phyloP scores from a whole-genome alignment of 2,797 vertebrate species.

The Phalloptychus januarius region DNA sequence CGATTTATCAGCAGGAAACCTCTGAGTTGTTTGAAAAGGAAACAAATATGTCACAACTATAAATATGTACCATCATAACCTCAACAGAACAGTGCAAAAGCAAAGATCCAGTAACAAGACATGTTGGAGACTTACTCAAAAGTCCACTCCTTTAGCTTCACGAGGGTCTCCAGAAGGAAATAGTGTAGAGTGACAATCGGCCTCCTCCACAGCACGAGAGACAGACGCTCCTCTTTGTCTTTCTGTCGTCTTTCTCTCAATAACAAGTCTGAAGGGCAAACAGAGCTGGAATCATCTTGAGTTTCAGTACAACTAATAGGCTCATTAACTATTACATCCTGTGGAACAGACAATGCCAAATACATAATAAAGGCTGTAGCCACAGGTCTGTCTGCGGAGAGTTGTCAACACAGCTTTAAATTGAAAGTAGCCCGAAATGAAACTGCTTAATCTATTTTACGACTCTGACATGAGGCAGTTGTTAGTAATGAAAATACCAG shows the following conservation, averaged over 20 bases:
- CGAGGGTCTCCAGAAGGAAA: constrained; percentile 92
- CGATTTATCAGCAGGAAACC: neutral
- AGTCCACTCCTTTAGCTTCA: constrained; percentile 95
- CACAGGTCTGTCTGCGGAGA: too few relatives aligned
- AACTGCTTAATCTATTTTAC: constrained; percentile 9
- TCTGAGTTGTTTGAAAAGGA: neutral
- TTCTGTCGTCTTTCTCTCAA: constrained; percentile 85
- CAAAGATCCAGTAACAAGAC: constrained; percentile 12
- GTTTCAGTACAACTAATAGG: neutral
- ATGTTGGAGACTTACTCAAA: constrained; percentile 85
- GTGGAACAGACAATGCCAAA: constrained; percentile 18
- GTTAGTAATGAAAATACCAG: constrained; percentile 6
- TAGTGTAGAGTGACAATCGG: constrained; percentile 93
- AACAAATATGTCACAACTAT: neutral
- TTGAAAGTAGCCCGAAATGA: constrained; percentile 17
- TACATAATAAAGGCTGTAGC: constrained; percentile 15
- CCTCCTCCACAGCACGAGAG: constrained; percentile 92
- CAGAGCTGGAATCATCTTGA: constrained; percentile 11
- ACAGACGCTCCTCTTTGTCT: constrained; percentile 91
- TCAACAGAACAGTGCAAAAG: neutral
- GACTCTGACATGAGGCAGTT: constrained; percentile 1
- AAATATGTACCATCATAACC: neutral
- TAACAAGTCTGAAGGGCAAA: constrained; percentile 73
- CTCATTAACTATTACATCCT: constrained; percentile 11
- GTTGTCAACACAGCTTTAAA: constrained; percentile 5